Percentiles rank a stretch among this genome's conserved stretches.
These are phyloP conservation scores for Drosophila fungiperda DNA, from an alignment of 2,888 invertebrate species.

Conservation along the genomic window DNA sequence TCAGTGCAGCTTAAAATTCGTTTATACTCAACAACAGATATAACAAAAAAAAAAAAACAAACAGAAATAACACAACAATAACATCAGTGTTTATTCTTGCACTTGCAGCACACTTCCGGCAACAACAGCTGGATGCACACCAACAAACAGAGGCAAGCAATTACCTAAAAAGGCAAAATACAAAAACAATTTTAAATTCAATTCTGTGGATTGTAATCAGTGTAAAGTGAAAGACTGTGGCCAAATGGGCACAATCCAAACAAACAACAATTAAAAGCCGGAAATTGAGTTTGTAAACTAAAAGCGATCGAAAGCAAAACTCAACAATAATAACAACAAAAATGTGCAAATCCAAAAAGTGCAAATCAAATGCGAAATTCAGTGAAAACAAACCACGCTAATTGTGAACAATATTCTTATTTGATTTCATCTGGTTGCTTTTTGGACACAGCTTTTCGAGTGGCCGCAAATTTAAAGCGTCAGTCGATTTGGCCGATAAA, in stretches of 20 bases:
- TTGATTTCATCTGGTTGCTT: slow-evolving; percentile 71
- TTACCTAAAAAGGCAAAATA: slow-evolving; percentile 20
- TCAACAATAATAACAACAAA: slow-evolving; percentile 23
- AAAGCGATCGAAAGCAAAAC: slow-evolving; percentile 16
- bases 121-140: slow-evolving; percentile 69
- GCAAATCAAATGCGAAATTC: slow-evolving; percentile 55
- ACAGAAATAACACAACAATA: slow-evolving; percentile 10
- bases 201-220: slow-evolving; percentile 39
- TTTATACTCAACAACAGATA: slow-evolving; percentile 26
- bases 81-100: slow-evolving; percentile 61
- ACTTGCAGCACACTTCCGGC: slow-evolving; percentile 73
- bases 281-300: slow-evolving; percentile 60
- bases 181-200: slow-evolving; percentile 19
- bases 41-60: not conserved
- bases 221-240: slow-evolving; percentile 28
- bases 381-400: slow-evolving; percentile 37
- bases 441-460: slow-evolving; percentile 34
- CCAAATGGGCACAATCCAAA: slow-evolving; percentile 31
- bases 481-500: slow-evolving; percentile 55
- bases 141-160: slow-evolving; percentile 27
- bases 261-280: slow-evolving; percentile 51
- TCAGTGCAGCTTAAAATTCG: slow-evolving; percentile 13
- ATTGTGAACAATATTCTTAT: slow-evolving; percentile 52
- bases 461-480: slow-evolving; percentile 30
- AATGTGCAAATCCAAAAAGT: slow-evolving; percentile 53